A percentile compares a stretch with the other conserved stretches of the same genome.
Conservation (phyloP, 2,888 invertebrate species). For the Seira ritae region DNA sequence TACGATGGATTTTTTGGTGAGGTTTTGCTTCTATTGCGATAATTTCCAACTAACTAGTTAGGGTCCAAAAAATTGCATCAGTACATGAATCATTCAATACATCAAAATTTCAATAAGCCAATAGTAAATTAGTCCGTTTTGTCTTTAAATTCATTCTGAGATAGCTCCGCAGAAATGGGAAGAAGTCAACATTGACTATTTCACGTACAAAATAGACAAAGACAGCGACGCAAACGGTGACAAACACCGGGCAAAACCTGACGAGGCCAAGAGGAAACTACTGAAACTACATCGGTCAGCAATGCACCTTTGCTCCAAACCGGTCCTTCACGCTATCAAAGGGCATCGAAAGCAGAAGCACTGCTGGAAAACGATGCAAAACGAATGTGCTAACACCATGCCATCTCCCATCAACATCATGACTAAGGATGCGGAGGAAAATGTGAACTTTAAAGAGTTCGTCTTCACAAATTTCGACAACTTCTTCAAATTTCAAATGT, state of each 20-base stretch:
- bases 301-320: background rate
- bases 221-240: too few species aligned
- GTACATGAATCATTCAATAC: too few species aligned
- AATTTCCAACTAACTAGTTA: background rate
- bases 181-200: background rate
- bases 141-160: background rate
- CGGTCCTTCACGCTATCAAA: background rate
- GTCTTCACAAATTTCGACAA: background rate
- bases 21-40: background rate
- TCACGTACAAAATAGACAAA: background rate
- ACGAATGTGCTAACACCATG: background rate
- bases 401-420: background rate
- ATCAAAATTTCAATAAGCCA: too few species aligned
- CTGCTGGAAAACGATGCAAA: background rate
- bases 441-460: background rate
- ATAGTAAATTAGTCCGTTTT: too few species aligned
- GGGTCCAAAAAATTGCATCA: too few species aligned
- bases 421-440: background rate
- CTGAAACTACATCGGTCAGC: background rate
- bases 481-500: background rate
- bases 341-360: background rate
- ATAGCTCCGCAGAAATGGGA: background rate
- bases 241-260: too few species aligned
- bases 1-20: constrained; percentile 46
- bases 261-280: too few species aligned